Base-by-base conservation (phyloP, 2,888 invertebrate genomes). In the Temnothorax unifasciatus region DNA sequence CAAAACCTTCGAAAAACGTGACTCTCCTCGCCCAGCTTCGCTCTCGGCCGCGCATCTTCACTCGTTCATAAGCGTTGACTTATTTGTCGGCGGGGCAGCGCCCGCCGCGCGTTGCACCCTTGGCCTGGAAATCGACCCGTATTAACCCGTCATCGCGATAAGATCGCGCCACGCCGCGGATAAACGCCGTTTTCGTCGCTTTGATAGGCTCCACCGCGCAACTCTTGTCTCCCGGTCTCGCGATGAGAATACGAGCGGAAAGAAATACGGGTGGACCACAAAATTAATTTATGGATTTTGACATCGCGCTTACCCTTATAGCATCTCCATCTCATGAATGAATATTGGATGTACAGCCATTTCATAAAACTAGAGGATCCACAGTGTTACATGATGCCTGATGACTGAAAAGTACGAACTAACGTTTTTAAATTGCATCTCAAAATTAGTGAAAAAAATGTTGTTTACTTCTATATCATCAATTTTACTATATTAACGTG, bases 141-240 rank as follows among this genome's bases (percentile, higher is more conserved):
- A 77, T 77, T 82, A 76, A 68, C 68, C 77, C 81, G 59, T 83
- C 79, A 81, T 59, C 68, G 79, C 66, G 77, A 83, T 76, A 77
- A 69, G 50, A 68, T 83, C 77, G 52, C 75, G 52, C 25, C 41
- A 21, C 59, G 38, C 38, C 61, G 66, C 66, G 34, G 66, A 54
- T 77, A 76, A 68, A 68, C 64, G 77, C 54, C 47, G 77, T 63
- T 63, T 54, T 64, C 77, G 54, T n/a, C 41, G 74, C 50, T 54
- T 47, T 59, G 61, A 69, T 34, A 44, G 21, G 25, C n/a, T 38
- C 34, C 38, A 47, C 34, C 25, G 38, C 57, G 57, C 59, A 41
- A 61, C 63, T 74, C 6, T 44, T 44, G 41, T 66, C 44, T 34
- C 57, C 41, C 71, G 18, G 38, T 73, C 21, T 15, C 38, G 76